Base-by-base conservation (phyloP, 2,888 invertebrate genomes). In the Microctonus aethiopoides region DNA sequence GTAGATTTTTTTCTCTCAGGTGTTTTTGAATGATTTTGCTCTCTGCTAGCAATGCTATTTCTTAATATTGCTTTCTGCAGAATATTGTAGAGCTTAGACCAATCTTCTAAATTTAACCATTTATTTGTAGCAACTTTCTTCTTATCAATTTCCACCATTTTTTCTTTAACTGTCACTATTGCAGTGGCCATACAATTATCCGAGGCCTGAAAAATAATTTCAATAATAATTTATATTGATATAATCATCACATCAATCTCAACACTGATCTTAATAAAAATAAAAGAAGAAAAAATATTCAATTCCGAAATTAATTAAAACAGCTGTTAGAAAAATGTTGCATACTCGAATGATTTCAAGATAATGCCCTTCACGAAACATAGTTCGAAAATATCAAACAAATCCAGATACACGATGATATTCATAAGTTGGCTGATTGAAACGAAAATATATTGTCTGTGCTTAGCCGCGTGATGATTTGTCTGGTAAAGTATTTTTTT, bases 341-440 rank as follows among this genome's bases (percentile, higher is more conserved):
- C 60, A 60, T 81, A 82, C 82, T 81, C 82, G 81, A 65, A 82
- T 82, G 66, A 82, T 78, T 74, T 82, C 82, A 72, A 82, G 68
- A 71, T 82, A 82, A 46, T 82, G 81, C 20, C 82, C 82, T 72
- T 82, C 79, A 29, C 81, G 81, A 71, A 82, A 82, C 82, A 82
- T 46, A 46, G 82, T 60, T 13, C 32, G 22, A n/a, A 13, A 16
- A 54, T 11, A 41, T 16, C 22, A 16, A 24, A 7, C 13, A 54
- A n/a, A 39, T 60, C 52, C 20, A 52, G 20, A 29, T 57, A 3
- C 24, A 11, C n/a, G 26, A 54, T 54, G 24, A 54, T 54, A 24
- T 6, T 57, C n/a, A 57, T 57, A 32, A 16, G 34, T 32, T 10
- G 16, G 20, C n/a, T 13, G 5, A 57, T 4, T 10, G 29, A 9